phyloP scores from a whole-genome alignment of 2,888 invertebrate species.

The Pseudeuparius sepicola region DNA sequence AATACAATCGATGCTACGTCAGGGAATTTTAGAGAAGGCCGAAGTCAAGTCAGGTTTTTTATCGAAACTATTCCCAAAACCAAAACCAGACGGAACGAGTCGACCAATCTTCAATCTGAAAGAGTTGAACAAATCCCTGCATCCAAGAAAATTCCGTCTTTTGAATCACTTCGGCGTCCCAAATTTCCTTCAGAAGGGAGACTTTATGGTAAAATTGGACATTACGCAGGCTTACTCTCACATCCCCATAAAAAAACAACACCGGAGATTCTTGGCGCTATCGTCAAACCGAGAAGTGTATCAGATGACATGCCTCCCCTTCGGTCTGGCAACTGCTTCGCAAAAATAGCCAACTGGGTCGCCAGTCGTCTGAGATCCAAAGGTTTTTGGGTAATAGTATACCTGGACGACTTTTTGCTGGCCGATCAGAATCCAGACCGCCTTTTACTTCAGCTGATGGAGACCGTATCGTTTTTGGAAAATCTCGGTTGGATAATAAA shows the following conservation, averaged over 20 bases:
- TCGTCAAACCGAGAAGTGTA: slow-evolving; percentile 6
- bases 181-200: slow-evolving; percentile 16
- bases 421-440: background rate
- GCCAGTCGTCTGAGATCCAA: background rate
- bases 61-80: slow-evolving; percentile 16
- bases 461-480: background rate
- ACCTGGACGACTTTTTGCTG: slow-evolving; percentile 3
- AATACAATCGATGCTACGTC: background rate
- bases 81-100: slow-evolving; percentile 13
- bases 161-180: slow-evolving; percentile 18
- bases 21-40: background rate
- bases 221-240: slow-evolving; percentile 20
- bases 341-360: slow-evolving; percentile 9
- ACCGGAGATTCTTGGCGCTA: slow-evolving; percentile 15
- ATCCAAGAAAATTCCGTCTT: slow-evolving; percentile 17
- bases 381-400: slow-evolving; percentile 1
- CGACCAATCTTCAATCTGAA: slow-evolving; percentile 18
- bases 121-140: no score
- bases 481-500: slow-evolving; percentile 5
- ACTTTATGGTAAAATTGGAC: slow-evolving; percentile 19
- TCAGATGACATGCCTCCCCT: slow-evolving; percentile 9
- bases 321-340: slow-evolving; percentile 10
- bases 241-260: slow-evolving; percentile 14
- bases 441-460: background rate
- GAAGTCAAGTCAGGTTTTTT: slow-evolving; percentile 12